Evolutionary conservation across 1,140 invertebrate species (phyloP).

Genomic region (Bombyx mandarina): DNA sequence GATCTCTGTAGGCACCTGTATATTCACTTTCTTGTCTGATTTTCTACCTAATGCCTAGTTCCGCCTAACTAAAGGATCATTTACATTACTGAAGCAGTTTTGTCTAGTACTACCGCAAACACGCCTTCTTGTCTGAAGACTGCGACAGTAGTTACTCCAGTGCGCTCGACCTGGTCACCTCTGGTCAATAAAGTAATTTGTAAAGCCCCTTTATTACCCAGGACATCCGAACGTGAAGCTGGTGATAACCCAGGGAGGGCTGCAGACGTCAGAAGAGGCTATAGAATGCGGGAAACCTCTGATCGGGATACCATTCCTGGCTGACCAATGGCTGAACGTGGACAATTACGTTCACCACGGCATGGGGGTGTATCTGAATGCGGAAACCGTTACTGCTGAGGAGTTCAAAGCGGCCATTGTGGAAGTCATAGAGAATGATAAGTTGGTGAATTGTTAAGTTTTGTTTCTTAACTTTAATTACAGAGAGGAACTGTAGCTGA

Average conservation of each 20-base stretch:
- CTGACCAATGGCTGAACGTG: conserved; percentile 4
- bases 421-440: conserved; percentile 1
- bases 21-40: no score
- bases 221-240: conserved; percentile 3
- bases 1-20: no score
- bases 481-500: no score
- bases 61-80: no score
- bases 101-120: no score
- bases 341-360: conserved; percentile 3
- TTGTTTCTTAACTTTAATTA: no score
- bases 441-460: conserved; percentile 1
- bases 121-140: no score
- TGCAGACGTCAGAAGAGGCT: conserved; percentile 4
- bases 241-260: conserved; percentile 2
- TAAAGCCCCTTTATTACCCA: not conserved
- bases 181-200: no score
- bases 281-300: conserved; percentile 1
- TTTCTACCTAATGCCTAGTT: no score
- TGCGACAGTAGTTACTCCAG: no score
- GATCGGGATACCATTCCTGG: conserved; percentile 1
- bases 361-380: not conserved
- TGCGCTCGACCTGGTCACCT: no score
- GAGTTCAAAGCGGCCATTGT: not conserved
- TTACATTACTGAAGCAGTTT: no score
- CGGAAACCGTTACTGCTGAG: not conserved